phyloP scores from a whole-genome alignment of 2,113 vertebrate species.

The Trematocara zebra region DNA sequence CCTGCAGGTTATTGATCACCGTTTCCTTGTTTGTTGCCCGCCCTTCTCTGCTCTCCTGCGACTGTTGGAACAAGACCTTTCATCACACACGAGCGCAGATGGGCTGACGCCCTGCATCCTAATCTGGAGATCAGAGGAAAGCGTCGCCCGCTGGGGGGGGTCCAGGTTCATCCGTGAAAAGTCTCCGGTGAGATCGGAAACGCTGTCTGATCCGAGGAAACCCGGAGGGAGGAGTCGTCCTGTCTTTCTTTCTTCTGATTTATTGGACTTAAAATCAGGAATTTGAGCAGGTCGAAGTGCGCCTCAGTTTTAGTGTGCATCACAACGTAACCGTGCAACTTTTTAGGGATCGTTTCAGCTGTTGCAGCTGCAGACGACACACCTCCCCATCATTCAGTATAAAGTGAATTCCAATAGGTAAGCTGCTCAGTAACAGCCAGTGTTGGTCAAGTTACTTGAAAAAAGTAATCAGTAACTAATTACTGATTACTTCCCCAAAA shows the following conservation, averaged over 20 bases:
- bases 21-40: neutral
- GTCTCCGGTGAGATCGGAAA: neutral
- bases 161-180: neutral
- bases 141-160: neutral
- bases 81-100: neutral
- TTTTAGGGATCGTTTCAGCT: neutral
- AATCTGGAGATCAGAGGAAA: neutral
- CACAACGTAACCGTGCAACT: neutral
- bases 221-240: neutral
- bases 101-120: neutral
- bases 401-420: fast-evolving
- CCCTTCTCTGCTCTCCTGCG: neutral
- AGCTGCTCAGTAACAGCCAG: neutral
- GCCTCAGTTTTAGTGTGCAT: neutral
- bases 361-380: neutral
- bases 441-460: too few species aligned
- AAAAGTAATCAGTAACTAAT: too few species aligned
- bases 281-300: neutral
- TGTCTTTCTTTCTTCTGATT: neutral
- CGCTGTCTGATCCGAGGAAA: neutral
- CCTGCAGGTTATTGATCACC: constrained; percentile 34
- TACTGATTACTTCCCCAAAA: too few species aligned
- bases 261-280: neutral
- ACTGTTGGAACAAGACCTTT: constrained; percentile 19
- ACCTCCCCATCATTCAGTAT: neutral